These are phyloP conservation scores for Lasioglossum baleicum DNA, from an alignment of 1,140 invertebrate genomes.

Conservation along the genomic window DNA sequence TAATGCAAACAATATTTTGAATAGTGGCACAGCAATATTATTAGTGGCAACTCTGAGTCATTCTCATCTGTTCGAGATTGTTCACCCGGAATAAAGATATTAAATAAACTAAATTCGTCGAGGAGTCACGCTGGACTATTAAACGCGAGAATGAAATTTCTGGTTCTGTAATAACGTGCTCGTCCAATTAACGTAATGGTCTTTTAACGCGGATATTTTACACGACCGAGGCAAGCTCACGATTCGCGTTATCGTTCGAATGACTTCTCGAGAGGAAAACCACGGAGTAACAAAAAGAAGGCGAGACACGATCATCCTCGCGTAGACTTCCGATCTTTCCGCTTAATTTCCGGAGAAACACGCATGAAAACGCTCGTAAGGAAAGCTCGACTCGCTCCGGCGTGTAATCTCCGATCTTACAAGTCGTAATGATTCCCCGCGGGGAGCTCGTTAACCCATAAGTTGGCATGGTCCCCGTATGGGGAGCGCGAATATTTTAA, in stretches of 20 bases:
- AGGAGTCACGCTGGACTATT: no score
- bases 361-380: conserved; percentile 11
- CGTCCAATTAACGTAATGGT: not conserved
- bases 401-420: conserved; percentile 14
- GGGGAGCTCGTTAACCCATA: conserved; percentile 2
- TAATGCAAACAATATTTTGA: no score
- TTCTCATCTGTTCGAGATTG: no score
- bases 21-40: no score
- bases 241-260: not conserved
- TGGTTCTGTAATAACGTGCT: not conserved
- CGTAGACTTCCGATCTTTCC: conserved; percentile 1
- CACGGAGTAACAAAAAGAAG: not conserved
- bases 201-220: not conserved
- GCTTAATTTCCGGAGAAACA: conserved; percentile 2
- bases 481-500: no score
- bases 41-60: no score
- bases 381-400: not conserved
- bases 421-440: conserved; percentile 3
- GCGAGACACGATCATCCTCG: not conserved
- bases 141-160: no score
- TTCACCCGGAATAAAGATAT: no score
- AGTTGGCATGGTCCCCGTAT: no score
- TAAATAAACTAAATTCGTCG: no score
- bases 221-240: not conserved
- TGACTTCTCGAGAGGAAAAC: not conserved